phyloP scores from a whole-genome alignment of 2,888 invertebrate species.

The Teleogryllus oceanicus region DNA sequence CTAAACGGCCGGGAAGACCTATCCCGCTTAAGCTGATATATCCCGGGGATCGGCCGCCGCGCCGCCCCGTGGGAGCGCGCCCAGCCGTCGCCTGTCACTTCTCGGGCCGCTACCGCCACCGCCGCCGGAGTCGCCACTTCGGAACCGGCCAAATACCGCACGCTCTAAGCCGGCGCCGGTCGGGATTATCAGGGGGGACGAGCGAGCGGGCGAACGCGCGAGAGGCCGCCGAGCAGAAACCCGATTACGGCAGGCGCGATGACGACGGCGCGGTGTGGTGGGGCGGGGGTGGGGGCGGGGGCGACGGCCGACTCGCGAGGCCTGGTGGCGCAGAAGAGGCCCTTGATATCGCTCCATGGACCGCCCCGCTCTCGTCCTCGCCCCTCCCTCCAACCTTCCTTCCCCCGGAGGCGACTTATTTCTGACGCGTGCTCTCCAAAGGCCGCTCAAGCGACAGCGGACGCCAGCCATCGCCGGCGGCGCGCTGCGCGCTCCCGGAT shows the following conservation, averaged over 20 bases:
- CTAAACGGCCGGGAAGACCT: neutral
- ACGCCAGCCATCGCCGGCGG: too few species aligned
- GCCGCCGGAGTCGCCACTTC: neutral
- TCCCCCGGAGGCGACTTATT: too few species aligned
- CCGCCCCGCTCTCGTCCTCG: too few species aligned
- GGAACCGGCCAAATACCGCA: neutral
- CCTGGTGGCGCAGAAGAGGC: too few species aligned
- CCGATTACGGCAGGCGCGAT: neutral
- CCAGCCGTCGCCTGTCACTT: too few species aligned
- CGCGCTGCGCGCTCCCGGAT: too few species aligned
- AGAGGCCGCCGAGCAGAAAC: neutral
- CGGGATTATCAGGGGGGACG: neutral
- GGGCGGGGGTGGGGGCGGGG: neutral
- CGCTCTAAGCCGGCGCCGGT: conserved; percentile 1
- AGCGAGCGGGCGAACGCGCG: neutral
- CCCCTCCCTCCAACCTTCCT: too few species aligned
- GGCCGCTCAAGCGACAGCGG: too few species aligned
- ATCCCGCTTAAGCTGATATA: neutral
- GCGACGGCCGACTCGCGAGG: neutral
- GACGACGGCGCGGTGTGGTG: neutral
- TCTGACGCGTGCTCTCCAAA: too few species aligned
- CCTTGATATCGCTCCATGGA: too few species aligned
- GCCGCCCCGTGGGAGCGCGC: neutral
- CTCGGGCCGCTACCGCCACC: neutral
- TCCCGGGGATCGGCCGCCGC: neutral